A percentile compares a stretch with the other conserved stretches of the same genome.
Conservation (phyloP, 2,797 vertebrate species). For the Gymnothorax javanicus region DNA sequence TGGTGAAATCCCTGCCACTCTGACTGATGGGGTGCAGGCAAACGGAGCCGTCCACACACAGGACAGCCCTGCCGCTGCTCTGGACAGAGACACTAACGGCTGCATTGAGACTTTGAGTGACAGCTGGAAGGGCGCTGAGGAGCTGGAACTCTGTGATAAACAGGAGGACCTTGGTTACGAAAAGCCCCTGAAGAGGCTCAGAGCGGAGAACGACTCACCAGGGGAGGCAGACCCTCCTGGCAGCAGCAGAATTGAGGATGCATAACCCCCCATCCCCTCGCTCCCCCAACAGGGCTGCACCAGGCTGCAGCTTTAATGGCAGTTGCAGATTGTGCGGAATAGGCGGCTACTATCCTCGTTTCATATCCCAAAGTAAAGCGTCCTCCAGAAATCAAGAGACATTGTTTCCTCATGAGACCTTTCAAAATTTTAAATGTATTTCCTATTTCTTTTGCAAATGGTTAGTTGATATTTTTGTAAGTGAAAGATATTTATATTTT, state of each 20-base stretch:
- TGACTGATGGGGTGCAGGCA: constrained; percentile 71
- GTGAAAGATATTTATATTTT: constrained; percentile 24
- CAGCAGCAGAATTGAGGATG: not conserved
- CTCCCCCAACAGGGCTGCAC: not conserved
- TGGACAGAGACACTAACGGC: constrained; percentile 15
- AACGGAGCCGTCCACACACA: constrained; percentile 78
- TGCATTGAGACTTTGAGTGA: not conserved
- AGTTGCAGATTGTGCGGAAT: not conserved
- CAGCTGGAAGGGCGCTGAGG: not conserved
- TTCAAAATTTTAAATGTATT: constrained; percentile 16
- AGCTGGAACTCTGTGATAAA: not conserved
- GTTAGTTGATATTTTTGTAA: constrained; percentile 18
- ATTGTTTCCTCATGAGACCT: constrained; percentile 4
- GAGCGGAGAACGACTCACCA: not conserved
- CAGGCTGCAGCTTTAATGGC: not conserved
- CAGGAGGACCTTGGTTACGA: not conserved
- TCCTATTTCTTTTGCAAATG: constrained; percentile 18
- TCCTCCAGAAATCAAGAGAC: not conserved
- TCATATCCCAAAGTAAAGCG: constrained; percentile 19
- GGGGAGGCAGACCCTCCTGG: constrained; percentile 16
- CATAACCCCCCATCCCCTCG: not conserved
- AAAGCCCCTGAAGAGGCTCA: constrained; percentile 3
- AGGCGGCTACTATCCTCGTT: not conserved
- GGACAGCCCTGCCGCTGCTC: constrained; percentile 64
- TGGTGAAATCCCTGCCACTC: constrained; percentile 57